Base-by-base conservation (phyloP, 2,888 invertebrate genomes). In the Drosophila neonasuta region DNA sequence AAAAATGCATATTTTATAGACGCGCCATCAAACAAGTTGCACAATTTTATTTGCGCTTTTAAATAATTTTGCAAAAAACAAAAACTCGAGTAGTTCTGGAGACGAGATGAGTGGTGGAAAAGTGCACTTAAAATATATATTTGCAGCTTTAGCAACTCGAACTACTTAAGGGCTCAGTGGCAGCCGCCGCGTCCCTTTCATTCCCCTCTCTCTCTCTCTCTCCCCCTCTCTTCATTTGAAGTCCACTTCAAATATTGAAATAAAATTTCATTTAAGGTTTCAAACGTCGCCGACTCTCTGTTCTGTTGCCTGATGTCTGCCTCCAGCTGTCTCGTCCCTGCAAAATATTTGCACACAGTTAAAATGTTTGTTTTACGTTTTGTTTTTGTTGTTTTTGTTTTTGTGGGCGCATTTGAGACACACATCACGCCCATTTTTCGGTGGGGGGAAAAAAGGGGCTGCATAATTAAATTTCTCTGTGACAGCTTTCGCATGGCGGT, bases 211-310 rank as follows among this genome's bases (percentile, higher is more conserved):
- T 5, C 13, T 13, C 13, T 13, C 13, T 13, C 13, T 13, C 13
- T 13, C 24, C 1, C 24, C 1, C 24, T 24, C 24, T 65, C 29
- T 24, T 58, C 42, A 50, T 64, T 65, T 69, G 59, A 60, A 79
- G 78, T 44, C 55, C 56, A 63, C 73, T 80, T 79, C 66, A 81
- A 81, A 83, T 77, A 79, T 70, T 83, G 71, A 75, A 79, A 80
- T 80, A 74, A 79, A 83, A 79, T 76, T 79, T 70, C 63, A 79
- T 80, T 71, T 68, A 74, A 62, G 67, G 55, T 49, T 59, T 56
- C 55, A 52, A 42, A 13, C 39, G 41, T 15, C 24, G 44, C 15
- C 39, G 55, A 41, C 30, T 46, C 10, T 13, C 54, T 17, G 45
- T 17, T 17, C 13, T 11, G 20, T 20, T 20, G 29, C 11, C 46